Percentiles rank a stretch among this genome's conserved stretches.
phyloP scores from a whole-genome alignment of 2,888 invertebrate species.

The Mamestra brassicae region DNA sequence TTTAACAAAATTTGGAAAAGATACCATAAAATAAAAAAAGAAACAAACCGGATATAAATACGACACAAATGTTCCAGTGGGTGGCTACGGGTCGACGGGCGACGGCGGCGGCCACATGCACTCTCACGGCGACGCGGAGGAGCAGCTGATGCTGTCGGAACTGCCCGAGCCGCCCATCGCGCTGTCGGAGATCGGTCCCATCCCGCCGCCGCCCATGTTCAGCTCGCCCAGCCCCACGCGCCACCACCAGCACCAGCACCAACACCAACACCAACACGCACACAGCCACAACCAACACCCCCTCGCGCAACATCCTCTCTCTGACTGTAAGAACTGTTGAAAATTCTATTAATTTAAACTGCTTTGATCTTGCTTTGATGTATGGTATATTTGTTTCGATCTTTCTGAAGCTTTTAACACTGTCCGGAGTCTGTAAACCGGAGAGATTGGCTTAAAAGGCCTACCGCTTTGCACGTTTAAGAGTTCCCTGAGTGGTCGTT shows the following conservation, averaged over 20 bases:
- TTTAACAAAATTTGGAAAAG: background rate
- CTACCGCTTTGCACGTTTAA: background rate
- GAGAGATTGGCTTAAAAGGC: background rate
- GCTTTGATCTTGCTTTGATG: background rate
- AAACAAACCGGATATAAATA: background rate
- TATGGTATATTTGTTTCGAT: background rate
- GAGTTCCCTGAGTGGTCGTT: background rate
- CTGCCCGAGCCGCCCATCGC: constrained; percentile 98
- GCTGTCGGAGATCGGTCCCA: constrained; percentile 97
- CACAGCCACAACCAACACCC: constrained; percentile 79
- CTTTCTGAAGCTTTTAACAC: background rate
- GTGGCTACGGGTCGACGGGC: constrained; percentile 87
- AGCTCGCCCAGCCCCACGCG: constrained; percentile 95
- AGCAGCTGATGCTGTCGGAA: constrained; percentile 95
- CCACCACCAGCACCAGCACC: constrained; percentile 80
- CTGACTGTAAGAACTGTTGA: constrained; percentile 81
- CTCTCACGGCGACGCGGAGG: constrained; percentile 76
- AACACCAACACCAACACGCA: constrained; percentile 66
- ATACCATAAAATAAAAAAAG: background rate
- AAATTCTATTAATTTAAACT: background rate
- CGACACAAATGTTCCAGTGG: constrained; percentile 84
- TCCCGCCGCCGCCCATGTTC: constrained; percentile 98
- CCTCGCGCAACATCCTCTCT: constrained; percentile 78
- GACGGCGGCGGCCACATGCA: constrained; percentile 74
- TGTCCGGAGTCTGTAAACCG: background rate